Conservation (phyloP, 2,113 vertebrate genomes). For the Sturnira hondurensis region DNA sequence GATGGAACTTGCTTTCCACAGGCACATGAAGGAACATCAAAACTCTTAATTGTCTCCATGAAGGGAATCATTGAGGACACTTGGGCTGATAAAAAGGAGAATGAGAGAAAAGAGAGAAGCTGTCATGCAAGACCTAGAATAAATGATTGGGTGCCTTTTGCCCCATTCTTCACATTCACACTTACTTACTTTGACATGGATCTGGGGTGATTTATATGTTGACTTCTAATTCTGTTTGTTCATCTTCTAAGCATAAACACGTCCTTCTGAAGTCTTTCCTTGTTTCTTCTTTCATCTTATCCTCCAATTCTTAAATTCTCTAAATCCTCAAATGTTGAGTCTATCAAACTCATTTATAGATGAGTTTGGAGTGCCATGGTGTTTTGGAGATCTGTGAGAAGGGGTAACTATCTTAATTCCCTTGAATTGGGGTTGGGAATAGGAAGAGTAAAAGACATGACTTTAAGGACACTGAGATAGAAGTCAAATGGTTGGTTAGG, state of each 20-base stretch:
- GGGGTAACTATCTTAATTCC: background rate
- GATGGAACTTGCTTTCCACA: background rate
- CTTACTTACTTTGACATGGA: background rate
- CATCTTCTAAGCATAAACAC: background rate
- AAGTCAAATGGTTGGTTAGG: background rate
- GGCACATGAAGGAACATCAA: background rate
- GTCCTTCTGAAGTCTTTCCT: background rate
- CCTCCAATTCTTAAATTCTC: background rate
- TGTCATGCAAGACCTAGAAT: background rate
- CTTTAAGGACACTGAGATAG: background rate
- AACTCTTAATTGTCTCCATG: background rate
- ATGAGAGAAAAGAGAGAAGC: background rate
- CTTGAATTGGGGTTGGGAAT: background rate
- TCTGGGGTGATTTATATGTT: background rate
- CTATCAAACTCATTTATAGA: background rate
- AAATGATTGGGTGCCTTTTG: background rate
- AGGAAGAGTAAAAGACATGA: background rate
- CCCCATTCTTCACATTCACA: background rate
- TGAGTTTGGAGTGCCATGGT: background rate
- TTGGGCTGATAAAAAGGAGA: background rate
- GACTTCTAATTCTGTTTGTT: background rate
- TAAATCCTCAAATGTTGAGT: background rate
- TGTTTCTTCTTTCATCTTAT: background rate
- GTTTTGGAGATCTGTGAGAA: background rate
- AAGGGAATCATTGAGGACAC: background rate